These are phyloP conservation scores for Drosophila orosa DNA, from an alignment of 1,140 invertebrate species.

Conservation along the genomic window DNA sequence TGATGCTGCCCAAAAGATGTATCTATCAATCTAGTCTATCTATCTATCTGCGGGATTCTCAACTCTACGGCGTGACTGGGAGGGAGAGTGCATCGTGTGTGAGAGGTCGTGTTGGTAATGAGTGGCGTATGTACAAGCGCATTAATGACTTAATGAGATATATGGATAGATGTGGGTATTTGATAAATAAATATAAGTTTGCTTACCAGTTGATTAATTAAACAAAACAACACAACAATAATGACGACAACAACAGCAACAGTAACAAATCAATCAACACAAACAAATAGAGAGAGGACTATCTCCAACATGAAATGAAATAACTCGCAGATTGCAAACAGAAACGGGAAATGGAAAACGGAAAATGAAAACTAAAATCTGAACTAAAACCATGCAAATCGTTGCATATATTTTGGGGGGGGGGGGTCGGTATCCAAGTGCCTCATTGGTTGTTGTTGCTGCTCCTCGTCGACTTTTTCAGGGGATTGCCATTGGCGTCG, in stretches of 20 bases:
- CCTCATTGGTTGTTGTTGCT: constrained; percentile 32
- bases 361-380: constrained; percentile 17
- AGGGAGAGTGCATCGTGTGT: constrained; percentile 15
- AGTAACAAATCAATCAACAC: constrained; percentile 62
- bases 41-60: constrained; percentile 16
- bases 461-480: constrained; percentile 47
- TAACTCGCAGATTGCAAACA: constrained; percentile 29
- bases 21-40: constrained; percentile 16
- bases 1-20: constrained; percentile 39
- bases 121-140: constrained; percentile 71
- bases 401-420: constrained; percentile 33
- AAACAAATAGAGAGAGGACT: constrained; percentile 38
- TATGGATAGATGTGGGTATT: constrained; percentile 27
- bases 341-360: constrained; percentile 16
- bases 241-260: constrained; percentile 59
- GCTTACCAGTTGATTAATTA: constrained; percentile 80
- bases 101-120: constrained; percentile 17
- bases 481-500: constrained; percentile 44
- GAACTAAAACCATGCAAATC: constrained; percentile 19
- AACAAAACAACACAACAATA: constrained; percentile 75
- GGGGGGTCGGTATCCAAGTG: not conserved
- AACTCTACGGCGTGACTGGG: constrained; percentile 53
- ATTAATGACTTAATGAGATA: constrained; percentile 72
- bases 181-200: constrained; percentile 72
- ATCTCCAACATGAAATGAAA: constrained; percentile 32